These are phyloP conservation scores for Drosophila tani DNA, from an alignment of 1,140 invertebrate species.

Conservation along the genomic window DNA sequence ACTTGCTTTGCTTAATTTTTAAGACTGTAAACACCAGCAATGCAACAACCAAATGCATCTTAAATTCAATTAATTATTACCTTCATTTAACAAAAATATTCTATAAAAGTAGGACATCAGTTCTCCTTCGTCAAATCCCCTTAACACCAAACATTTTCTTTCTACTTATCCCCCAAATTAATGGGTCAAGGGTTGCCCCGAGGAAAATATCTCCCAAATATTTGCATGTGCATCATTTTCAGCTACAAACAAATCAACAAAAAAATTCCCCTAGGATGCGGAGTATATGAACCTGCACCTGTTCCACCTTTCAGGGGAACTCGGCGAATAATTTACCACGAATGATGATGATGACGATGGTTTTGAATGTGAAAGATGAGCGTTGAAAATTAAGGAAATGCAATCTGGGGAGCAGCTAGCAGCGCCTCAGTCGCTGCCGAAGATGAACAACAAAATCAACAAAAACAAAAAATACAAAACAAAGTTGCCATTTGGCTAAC, in stretches of 20 bases:
- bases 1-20: not conserved
- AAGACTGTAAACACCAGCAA: not conserved
- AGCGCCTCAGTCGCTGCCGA: conserved; percentile 18
- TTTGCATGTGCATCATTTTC: conserved; percentile 14
- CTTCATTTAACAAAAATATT: too few species aligned
- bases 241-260: not conserved
- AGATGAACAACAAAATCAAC: conserved; percentile 77
- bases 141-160: not conserved
- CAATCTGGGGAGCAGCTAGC: conserved; percentile 45
- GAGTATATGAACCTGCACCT: conserved; percentile 49
- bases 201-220: conserved; percentile 12
- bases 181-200: conserved; percentile 26
- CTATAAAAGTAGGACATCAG: not conserved
- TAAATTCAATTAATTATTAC: too few species aligned
- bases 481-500: conserved; percentile 66
- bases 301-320: conserved; percentile 44
- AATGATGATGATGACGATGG: conserved; percentile 51
- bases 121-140: too few species aligned
- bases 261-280: conserved; percentile 10
- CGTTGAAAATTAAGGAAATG: conserved; percentile 77
- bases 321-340: conserved; percentile 51
- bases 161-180: not conserved
- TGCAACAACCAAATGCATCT: not conserved
- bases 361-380: conserved; percentile 67
- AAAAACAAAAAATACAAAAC: conserved; percentile 53